Evolutionary conservation across 2,888 invertebrate genomes (phyloP).

Genomic region (Azorinus chamasolen): DNA sequence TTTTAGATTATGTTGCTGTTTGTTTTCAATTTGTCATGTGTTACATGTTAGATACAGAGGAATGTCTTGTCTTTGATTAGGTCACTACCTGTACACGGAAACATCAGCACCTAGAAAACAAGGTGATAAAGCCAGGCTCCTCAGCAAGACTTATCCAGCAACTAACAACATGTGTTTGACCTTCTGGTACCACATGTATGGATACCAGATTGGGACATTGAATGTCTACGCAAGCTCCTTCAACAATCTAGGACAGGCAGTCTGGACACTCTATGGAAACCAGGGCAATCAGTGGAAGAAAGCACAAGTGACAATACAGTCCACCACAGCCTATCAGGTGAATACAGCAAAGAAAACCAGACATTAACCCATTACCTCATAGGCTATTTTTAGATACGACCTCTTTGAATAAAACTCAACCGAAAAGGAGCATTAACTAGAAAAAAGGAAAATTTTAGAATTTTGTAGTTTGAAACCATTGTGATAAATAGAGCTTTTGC

Average conservation of each 20-base stretch:
- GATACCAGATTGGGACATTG: constrained; percentile 75
- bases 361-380: too few relatives aligned
- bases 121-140: constrained; percentile 76
- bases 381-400: too few relatives aligned
- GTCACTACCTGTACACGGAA: constrained; percentile 80
- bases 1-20: too few relatives aligned
- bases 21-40: too few relatives aligned
- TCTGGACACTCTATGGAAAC: constrained; percentile 77
- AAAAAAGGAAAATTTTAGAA: too few relatives aligned
- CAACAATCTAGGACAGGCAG: constrained; percentile 56
- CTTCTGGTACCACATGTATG: constrained; percentile 84
- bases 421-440: too few relatives aligned
- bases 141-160: constrained; percentile 69
- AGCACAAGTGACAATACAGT: constrained; percentile 75
- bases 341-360: not conserved
- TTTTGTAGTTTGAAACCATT: too few relatives aligned
- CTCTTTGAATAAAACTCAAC: too few relatives aligned
- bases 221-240: constrained; percentile 74
- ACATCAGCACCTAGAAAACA: constrained; percentile 65
- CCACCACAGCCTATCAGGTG: constrained; percentile 72
- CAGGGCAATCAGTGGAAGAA: constrained; percentile 81
- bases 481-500: too few relatives aligned
- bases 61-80: too few relatives aligned
- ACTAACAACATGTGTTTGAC: constrained; percentile 77
- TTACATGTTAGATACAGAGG: too few relatives aligned